phyloP scores from a whole-genome alignment of 2,113 vertebrate genomes.

The Atlantisia rogersi region DNA sequence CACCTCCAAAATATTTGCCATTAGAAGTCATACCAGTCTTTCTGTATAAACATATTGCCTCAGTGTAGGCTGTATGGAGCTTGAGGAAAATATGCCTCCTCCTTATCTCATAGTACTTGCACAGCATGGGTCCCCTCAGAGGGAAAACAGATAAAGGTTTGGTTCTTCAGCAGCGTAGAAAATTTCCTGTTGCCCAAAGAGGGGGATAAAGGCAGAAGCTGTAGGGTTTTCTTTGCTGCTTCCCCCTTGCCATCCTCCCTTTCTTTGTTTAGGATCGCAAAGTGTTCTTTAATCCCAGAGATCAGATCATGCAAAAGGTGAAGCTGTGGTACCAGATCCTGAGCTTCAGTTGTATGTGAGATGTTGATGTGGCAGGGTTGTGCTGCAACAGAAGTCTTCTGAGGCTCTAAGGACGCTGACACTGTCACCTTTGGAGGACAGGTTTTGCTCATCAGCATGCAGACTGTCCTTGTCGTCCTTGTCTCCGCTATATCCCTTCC shows the following conservation, averaged over 20 bases:
- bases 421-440: rapidly evolving
- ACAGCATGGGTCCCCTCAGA: neutral
- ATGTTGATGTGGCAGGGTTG: neutral
- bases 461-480: neutral
- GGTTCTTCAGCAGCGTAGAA: neutral
- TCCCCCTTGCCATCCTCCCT: neutral
- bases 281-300: neutral
- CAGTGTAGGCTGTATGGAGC: neutral
- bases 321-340: neutral
- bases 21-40: neutral
- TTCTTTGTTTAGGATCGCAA: neutral
- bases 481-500: neutral
- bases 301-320: neutral
- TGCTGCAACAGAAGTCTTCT: neutral
- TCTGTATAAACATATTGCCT: neutral
- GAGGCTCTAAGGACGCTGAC: rapidly evolving
- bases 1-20: neutral
- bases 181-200: neutral
- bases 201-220: neutral
- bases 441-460: neutral
- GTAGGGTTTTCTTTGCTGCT: neutral
- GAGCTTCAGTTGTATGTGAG: neutral
- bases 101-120: neutral
- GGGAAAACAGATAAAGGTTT: neutral
- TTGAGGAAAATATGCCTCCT: neutral